These are phyloP conservation scores for Cheilosia impressa DNA, from an alignment of 2,888 invertebrate species.

Conservation along the genomic window DNA sequence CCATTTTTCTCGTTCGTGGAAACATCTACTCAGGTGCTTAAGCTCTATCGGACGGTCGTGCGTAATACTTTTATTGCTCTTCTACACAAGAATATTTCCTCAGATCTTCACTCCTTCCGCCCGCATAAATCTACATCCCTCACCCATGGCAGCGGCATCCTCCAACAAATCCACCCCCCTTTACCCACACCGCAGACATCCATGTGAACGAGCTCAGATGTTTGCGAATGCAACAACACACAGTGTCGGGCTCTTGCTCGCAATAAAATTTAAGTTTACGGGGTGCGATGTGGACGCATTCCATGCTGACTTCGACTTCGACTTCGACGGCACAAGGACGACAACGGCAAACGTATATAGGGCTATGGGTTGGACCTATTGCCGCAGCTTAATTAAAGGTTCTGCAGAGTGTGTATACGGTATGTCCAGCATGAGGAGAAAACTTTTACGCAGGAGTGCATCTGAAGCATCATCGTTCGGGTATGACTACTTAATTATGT, in stretches of 20 bases:
- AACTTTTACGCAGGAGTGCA: conserved; percentile 71
- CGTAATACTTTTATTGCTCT: conserved; percentile 54
- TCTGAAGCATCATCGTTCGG: conserved; percentile 70
- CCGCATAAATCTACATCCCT: conserved; percentile 21
- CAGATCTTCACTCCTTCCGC: conserved; percentile 13
- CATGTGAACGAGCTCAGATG: conserved; percentile 45
- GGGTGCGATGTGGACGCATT: conserved; percentile 10
- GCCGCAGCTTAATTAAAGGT: conserved; percentile 71
- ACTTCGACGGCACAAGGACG: background rate
- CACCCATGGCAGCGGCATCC: background rate
- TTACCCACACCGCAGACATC: conserved; percentile 25
- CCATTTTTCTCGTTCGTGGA: background rate
- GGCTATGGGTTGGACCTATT: conserved; percentile 17
- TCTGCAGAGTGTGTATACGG: conserved; percentile 33
- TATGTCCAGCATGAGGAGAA: conserved; percentile 1
- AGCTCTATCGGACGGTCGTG: conserved; percentile 33
- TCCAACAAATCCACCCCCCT: background rate
- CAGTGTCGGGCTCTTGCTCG: conserved; percentile 11
- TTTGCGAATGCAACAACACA: conserved; percentile 59
- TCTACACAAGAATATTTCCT: conserved; percentile 38
- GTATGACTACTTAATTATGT: conserved; percentile 74
- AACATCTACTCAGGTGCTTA: conserved; percentile 17
- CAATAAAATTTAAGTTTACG: conserved; percentile 44
- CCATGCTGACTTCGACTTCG: conserved; percentile 24
- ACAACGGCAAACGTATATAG: background rate